phyloP scores from a whole-genome alignment of 2,888 invertebrate species.

The Exephanes ischioxanthus region DNA sequence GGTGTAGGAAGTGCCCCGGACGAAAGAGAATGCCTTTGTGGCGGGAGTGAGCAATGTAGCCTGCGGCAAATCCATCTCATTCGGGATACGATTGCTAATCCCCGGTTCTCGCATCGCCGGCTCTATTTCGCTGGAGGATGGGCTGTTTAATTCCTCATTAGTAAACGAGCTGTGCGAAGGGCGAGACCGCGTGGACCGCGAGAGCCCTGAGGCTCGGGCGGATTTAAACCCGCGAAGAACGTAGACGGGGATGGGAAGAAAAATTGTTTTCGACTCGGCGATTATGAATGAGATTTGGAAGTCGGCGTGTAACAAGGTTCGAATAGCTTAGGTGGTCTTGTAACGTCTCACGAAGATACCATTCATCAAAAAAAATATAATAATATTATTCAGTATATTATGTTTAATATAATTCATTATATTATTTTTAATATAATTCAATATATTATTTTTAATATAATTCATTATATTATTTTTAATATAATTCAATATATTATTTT shows the following conservation, averaged over 20 bases:
- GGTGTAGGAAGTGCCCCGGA: conserved; percentile 20
- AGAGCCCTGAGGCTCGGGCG: not conserved
- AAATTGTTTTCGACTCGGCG: conserved; percentile 20
- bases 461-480: too few species aligned
- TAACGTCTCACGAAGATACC: not conserved
- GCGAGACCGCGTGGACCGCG: not conserved
- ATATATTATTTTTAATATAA: too few species aligned
- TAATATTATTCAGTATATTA: too few species aligned
- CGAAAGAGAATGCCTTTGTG: conserved; percentile 27
- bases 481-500: too few species aligned
- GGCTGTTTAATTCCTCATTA: conserved; percentile 45
- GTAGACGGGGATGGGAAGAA: not conserved
- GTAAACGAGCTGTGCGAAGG: conserved; percentile 1
- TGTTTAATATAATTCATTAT: too few species aligned
- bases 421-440: too few species aligned
- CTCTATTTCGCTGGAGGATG: not conserved
- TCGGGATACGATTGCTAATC: conserved; percentile 12
- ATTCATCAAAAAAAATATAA: not conserved
- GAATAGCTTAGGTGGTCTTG: conserved; percentile 26
- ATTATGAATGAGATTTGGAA: conserved; percentile 28
- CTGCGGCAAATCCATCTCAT: conserved; percentile 1
- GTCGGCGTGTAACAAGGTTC: not conserved
- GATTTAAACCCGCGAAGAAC: conserved; percentile 4
- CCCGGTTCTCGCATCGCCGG: not conserved
- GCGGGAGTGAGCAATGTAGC: not conserved